Conservation (phyloP, 2,113 vertebrate genomes). For the Phaethornis superciliosus region DNA sequence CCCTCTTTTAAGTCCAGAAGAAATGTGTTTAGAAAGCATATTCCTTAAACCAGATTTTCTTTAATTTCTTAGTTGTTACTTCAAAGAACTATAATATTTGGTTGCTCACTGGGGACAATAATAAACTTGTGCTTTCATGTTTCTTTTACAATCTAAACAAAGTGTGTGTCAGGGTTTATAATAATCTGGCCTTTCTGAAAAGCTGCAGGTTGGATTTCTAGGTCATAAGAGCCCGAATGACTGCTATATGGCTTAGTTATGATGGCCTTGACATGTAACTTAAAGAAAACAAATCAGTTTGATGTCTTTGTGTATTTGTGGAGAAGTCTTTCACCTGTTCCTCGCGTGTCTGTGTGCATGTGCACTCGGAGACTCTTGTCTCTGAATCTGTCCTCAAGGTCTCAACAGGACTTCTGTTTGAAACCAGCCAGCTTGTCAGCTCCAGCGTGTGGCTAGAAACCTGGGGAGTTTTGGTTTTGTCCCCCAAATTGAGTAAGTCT, state of each 20-base stretch:
- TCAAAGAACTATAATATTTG: not conserved
- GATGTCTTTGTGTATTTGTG: not conserved
- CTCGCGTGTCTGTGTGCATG: not conserved
- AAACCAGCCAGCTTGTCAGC: not conserved
- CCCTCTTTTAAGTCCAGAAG: slow-evolving; percentile 1
- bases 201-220: not conserved
- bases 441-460: not conserved
- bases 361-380: not conserved
- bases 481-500: not conserved
- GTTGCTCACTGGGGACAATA: not conserved
- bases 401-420: not conserved
- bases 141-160: not conserved
- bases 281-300: not conserved
- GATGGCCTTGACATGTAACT: not conserved
- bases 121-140: not conserved
- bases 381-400: not conserved
- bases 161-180: not conserved
- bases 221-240: not conserved
- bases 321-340: not conserved
- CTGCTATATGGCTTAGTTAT: not conserved
- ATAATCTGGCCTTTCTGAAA: not conserved
- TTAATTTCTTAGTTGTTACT: not conserved
- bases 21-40: not conserved
- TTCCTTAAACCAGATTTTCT: not conserved
- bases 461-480: not conserved